These are phyloP conservation scores for Hydrocynus forskahlii DNA, from an alignment of 2,797 vertebrate genomes.

Conservation along the genomic window DNA sequence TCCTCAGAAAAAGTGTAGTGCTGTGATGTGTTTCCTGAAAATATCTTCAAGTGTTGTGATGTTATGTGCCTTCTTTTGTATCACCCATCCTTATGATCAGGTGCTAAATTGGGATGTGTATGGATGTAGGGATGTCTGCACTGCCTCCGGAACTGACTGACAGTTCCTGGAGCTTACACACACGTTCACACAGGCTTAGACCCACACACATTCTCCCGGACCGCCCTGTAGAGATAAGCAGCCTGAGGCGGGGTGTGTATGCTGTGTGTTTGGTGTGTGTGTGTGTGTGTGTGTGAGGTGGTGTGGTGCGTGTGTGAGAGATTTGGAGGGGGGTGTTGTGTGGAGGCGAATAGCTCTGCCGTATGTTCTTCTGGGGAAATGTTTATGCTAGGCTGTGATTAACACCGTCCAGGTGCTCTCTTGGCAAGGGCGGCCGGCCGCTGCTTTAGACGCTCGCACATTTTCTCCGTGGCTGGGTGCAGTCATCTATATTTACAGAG, in stretches of 20 bases:
- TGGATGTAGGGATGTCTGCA: constrained; percentile 27
- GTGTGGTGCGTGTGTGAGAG: constrained; percentile 44
- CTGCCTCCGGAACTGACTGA: constrained; percentile 66
- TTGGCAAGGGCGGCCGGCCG: constrained; percentile 78
- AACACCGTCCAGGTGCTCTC: constrained; percentile 93
- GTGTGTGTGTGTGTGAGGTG: constrained; percentile 36
- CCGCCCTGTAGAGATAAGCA: constrained; percentile 52
- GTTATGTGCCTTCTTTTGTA: not conserved
- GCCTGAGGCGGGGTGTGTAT: constrained; percentile 47
- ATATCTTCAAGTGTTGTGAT: not conserved
- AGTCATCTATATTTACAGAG: constrained; percentile 79
- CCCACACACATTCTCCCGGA: constrained; percentile 41
- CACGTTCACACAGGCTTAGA: not conserved
- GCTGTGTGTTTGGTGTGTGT: constrained; percentile 2
- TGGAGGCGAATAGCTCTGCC: constrained; percentile 67
- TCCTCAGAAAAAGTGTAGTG: too few relatives aligned
- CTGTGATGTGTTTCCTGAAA: too few relatives aligned
- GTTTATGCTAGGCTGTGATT: constrained; percentile 92
- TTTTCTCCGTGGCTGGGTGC: constrained; percentile 75
- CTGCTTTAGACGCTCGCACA: constrained; percentile 78
- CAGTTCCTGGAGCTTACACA: constrained; percentile 58
- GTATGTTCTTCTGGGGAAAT: constrained; percentile 77
- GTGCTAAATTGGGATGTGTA: constrained; percentile 38
- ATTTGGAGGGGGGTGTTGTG: constrained; percentile 39
- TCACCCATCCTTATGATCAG: not conserved